Conservation (phyloP, 2,113 vertebrate species). For the Nipponia nippon region DNA sequence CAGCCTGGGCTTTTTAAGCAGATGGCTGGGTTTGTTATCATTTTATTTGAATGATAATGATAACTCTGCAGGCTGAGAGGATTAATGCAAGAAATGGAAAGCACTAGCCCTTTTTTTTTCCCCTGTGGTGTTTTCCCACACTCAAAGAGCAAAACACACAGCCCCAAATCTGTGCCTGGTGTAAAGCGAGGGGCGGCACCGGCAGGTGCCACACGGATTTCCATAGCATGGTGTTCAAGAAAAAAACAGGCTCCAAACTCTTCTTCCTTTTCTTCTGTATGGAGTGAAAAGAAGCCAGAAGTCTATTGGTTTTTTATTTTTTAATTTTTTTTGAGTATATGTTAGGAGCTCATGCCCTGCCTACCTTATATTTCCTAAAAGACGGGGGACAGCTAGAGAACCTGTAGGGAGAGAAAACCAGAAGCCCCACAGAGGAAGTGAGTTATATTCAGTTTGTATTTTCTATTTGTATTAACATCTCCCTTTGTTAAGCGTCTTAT, state of each 20-base stretch:
- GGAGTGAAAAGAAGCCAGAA: neutral
- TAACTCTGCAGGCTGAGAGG: conserved; percentile 17
- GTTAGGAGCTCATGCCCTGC: neutral
- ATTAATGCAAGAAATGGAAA: conserved; percentile 26
- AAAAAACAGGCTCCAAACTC: neutral
- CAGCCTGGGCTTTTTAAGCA: conserved; percentile 2
- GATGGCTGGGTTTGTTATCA: conserved; percentile 17
- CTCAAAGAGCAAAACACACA: neutral
- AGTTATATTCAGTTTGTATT: neutral
- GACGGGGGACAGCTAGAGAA: neutral
- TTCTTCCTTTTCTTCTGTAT: neutral
- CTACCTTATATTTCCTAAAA: neutral
- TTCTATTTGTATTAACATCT: neutral
- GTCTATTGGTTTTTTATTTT: neutral
- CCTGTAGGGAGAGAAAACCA: neutral
- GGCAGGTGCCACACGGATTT: neutral
- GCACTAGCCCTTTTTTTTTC: neutral
- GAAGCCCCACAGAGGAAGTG: neutral
- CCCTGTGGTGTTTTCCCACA: neutral
- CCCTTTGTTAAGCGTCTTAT: neutral
- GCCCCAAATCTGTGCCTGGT: neutral
- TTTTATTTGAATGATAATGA: neutral
- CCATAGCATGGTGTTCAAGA: neutral
- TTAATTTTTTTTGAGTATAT: neutral
- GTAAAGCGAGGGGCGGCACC: neutral